Evolutionary conservation across 2,888 invertebrate species (phyloP).

Genomic region (Limnephilus marmoratus): DNA sequence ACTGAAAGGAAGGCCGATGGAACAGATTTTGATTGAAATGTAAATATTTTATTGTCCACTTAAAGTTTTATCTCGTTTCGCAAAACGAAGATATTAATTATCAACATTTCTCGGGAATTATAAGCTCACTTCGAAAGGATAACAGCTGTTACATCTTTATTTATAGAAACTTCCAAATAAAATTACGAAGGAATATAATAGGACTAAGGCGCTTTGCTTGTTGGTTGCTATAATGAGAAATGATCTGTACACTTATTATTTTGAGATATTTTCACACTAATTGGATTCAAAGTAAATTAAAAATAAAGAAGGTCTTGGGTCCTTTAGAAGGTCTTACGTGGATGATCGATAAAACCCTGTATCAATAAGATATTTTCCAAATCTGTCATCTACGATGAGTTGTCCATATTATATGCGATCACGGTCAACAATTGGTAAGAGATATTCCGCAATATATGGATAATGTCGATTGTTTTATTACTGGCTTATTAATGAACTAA

Average conservation of each 20-base stretch:
- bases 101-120: background rate
- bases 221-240: background rate
- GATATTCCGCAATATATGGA: too few relatives aligned
- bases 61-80: constrained; percentile 18
- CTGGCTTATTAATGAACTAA: too few relatives aligned
- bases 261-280: background rate
- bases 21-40: constrained; percentile 21
- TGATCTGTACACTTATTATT: background rate
- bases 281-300: background rate
- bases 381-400: too few relatives aligned
- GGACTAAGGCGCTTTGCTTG: background rate
- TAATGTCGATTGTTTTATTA: too few relatives aligned
- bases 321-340: background rate
- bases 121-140: background rate
- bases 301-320: background rate
- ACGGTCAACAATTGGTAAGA: too few relatives aligned
- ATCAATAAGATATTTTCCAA: too few relatives aligned
- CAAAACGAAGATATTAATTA: constrained; percentile 12
- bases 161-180: background rate
- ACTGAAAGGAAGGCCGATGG: background rate
- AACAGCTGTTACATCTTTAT: background rate
- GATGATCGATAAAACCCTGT: too few relatives aligned
- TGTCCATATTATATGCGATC: too few relatives aligned
- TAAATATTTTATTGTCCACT: constrained; percentile 32
- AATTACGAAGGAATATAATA: background rate